Evolutionary conservation across 2,113 vertebrate genomes (phyloP).

Genomic region (Rhinopomastus cyanomelas): DNA sequence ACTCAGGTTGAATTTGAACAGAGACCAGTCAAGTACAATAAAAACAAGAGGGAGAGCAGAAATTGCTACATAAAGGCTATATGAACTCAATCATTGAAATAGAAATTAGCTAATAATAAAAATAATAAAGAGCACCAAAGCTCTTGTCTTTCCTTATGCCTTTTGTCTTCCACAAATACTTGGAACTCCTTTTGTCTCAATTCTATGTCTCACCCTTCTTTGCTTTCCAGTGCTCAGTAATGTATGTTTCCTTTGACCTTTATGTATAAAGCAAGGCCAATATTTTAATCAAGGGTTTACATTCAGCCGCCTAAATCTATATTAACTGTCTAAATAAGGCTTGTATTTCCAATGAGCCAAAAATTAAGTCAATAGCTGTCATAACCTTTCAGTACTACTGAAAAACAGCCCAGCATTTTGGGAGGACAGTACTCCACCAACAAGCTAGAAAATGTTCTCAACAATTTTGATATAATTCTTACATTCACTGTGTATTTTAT

Average conservation of each 20-base stretch:
- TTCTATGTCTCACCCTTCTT: not conserved
- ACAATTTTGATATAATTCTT: not conserved
- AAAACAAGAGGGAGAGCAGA: not conserved
- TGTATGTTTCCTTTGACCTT: slow-evolving; percentile 40
- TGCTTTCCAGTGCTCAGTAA: not conserved
- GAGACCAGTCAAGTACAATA: not conserved
- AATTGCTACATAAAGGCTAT: not conserved
- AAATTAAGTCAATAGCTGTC: not conserved
- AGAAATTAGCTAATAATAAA: not conserved
- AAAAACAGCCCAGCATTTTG: not conserved
- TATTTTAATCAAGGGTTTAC: slow-evolving; percentile 65
- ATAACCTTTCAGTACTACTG: not conserved
- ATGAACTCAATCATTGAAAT: not conserved
- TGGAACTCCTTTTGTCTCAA: not conserved
- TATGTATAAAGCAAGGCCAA: slow-evolving; percentile 46
- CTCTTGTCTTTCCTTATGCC: not conserved
- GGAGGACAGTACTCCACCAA: not conserved
- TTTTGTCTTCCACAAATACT: not conserved
- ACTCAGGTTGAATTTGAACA: not conserved
- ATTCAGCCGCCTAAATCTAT: slow-evolving; percentile 19
- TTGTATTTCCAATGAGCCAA: slow-evolving; percentile 41
- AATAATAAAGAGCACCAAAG: not conserved
- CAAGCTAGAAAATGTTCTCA: not conserved
- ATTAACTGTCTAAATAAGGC: slow-evolving; percentile 40
- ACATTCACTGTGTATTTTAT: not conserved